Percentiles rank a stretch among this genome's conserved stretches.
Conservation (phyloP, 1,140 invertebrate species). For the Drosophila willistoni region DNA sequence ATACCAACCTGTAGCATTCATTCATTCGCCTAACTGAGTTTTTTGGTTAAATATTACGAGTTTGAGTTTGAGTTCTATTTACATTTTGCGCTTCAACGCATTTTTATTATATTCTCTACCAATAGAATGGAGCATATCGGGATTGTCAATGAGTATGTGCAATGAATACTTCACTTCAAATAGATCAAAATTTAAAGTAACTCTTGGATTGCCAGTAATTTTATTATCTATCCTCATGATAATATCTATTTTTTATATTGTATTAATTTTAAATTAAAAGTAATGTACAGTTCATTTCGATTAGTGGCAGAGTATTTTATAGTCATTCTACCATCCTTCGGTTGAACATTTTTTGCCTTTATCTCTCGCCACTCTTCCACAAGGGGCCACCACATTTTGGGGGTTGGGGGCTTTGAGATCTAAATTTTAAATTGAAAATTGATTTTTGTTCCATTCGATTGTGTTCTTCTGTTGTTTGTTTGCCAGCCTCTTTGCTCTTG, state of each 20-base stretch:
- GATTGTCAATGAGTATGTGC: no score
- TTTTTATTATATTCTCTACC: slow-evolving; percentile 60
- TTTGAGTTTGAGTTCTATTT: slow-evolving; percentile 60
- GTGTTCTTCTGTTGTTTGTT: slow-evolving; percentile 13
- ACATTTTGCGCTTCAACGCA: slow-evolving; percentile 73
- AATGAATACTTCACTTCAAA: no score
- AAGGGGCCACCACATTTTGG: not conserved
- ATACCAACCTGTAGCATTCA: slow-evolving; percentile 59
- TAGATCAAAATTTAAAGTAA: no score
- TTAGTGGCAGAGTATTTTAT: not conserved
- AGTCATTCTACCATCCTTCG: not conserved
- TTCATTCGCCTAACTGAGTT: slow-evolving; percentile 41
- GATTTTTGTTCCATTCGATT: slow-evolving; percentile 60
- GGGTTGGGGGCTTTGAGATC: slow-evolving; percentile 41
- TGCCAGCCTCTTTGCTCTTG: not conserved
- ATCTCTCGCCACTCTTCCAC: slow-evolving; percentile 5
- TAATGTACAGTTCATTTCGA: no score
- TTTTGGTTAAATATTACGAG: slow-evolving; percentile 42
- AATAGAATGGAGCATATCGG: not conserved
- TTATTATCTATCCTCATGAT: no score
- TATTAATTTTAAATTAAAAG: no score
- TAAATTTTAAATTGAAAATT: slow-evolving; percentile 81
- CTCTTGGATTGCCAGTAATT: no score
- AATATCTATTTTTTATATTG: no score
- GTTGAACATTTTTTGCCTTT: not conserved